Evolutionary conservation across 2,797 vertebrate species (phyloP).

Genomic region (Champsocephalus gunnari): DNA sequence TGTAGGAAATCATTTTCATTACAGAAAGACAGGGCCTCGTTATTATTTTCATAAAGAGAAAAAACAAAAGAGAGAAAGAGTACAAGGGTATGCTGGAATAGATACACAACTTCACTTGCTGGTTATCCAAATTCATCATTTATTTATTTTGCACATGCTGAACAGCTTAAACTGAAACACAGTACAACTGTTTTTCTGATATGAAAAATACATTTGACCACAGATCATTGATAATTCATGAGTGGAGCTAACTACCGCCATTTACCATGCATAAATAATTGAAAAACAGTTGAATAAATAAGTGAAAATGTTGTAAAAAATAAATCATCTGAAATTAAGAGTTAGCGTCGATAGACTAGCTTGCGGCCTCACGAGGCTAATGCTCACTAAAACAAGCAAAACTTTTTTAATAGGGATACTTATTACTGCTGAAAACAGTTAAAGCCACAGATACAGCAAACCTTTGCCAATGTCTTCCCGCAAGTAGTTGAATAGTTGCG

Average conservation of each 20-base stretch:
- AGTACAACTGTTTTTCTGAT: slow-evolving; percentile 17
- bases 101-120: not conserved
- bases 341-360: not conserved
- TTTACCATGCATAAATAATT: slow-evolving; percentile 30
- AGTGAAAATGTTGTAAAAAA: slow-evolving; percentile 14
- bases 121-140: not conserved
- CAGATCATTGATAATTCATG: slow-evolving; percentile 27
- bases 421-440: not conserved
- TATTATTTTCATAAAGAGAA: slow-evolving; percentile 7
- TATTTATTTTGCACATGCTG: not conserved
- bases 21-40: not conserved
- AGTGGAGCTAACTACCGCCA: slow-evolving; percentile 4
- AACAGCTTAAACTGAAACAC: slow-evolving; percentile 6
- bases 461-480: not conserved
- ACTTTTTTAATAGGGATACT: not conserved
- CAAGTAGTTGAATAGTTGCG: not conserved
- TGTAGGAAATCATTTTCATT: slow-evolving; percentile 11
- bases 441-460: not conserved
- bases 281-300: slow-evolving; percentile 31
- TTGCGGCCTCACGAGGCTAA: not conserved
- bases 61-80: not conserved
- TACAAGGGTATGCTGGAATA: not conserved
- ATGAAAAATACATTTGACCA: slow-evolving; percentile 17
- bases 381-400: slow-evolving; percentile 1
- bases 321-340: slow-evolving; percentile 28